Base-by-base conservation (phyloP, 2,113 vertebrate species). In the Collichthys lucidus region DNA sequence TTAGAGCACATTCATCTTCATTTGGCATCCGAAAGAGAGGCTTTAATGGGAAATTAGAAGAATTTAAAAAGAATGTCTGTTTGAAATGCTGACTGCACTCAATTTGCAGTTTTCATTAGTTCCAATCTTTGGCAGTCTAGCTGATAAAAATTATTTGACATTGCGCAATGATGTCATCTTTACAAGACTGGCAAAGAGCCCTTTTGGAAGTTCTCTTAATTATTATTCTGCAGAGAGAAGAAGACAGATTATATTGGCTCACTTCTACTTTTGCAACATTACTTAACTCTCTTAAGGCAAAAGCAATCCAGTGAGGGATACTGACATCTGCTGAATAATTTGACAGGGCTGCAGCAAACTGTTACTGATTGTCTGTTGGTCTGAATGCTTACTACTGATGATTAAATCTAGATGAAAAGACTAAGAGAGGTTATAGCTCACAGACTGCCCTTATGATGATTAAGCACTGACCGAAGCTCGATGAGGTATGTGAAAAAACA, bases 111-210 rank as follows among this genome's bases (percentile, higher is more conserved):
- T 93, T 93, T 92, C 90, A 92, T 92, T 90, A 93, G 88, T 80
- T 63, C 63, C 29, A 79, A 84, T 87, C 80, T 85, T 85, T 89
- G 84, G 89, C 87, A 81, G 89, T 82, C 76, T 72, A 66, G 76
- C 86, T 87, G 80, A 88, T 82, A 86, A 84, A 88, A 85, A 92
- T 77, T 20, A 90, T 89, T 92, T 94, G 90, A 94, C 92, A 88
- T 80, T 87, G 90, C 89, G 89, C 90, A 90, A 93, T 95, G 94
- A 94, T 92, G 91, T 94, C 94, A 95, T 94, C 91, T 84, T 87
- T 90, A 92, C 90, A 90, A 89, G 74, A 86, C 88, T 94, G 94
- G 94, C 94, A 92, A 91, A 44, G 85, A 76, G 91, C 92, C 89
- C 90, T 86, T 93, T 91, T 91, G 87, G 84, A 92, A 89, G 90